A percentile compares a stretch with the other conserved stretches of the same genome.
These are phyloP conservation scores for Melanargia galathea DNA, from an alignment of 2,888 invertebrate genomes.

Conservation along the genomic window DNA sequence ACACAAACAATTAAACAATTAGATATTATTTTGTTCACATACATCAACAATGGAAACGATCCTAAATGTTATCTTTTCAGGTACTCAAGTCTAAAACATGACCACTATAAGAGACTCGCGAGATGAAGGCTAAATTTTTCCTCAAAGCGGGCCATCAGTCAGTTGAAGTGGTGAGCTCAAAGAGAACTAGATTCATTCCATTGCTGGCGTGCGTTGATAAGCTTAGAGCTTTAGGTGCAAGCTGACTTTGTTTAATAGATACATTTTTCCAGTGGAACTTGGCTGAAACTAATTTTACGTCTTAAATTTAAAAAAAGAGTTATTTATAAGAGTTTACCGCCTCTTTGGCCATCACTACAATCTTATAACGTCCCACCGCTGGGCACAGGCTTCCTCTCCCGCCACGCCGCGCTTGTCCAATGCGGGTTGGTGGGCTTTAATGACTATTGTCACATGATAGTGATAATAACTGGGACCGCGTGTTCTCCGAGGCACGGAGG, in stretches of 20 bases:
- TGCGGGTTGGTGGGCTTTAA: too few relatives aligned
- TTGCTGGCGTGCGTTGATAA: conserved; percentile 42
- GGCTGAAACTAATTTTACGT: not conserved
- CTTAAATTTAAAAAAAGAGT: too few relatives aligned
- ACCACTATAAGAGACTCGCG: conserved; percentile 34
- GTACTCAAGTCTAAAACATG: conserved; percentile 33
- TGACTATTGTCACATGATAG: too few relatives aligned
- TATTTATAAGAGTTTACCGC: too few relatives aligned
- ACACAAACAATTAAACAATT: not conserved
- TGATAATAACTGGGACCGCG: too few relatives aligned
- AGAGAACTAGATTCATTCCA: conserved; percentile 42
- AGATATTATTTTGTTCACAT: not conserved
- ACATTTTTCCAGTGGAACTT: conserved; percentile 42
- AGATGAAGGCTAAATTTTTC: conserved; percentile 38
- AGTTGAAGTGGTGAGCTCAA: conserved; percentile 41
- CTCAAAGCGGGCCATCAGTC: conserved; percentile 44
- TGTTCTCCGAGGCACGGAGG: too few relatives aligned
- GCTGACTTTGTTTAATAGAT: conserved; percentile 23
- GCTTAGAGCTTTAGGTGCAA: conserved; percentile 34
- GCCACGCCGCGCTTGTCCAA: too few relatives aligned
- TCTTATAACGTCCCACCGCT: too few relatives aligned
- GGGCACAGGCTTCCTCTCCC: too few relatives aligned
- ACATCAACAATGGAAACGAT: conserved; percentile 5
- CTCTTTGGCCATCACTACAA: too few relatives aligned
- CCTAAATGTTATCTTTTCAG: conserved; percentile 19